Base-by-base conservation (phyloP, 2,113 vertebrate species). In the Carollia perspicillata region DNA sequence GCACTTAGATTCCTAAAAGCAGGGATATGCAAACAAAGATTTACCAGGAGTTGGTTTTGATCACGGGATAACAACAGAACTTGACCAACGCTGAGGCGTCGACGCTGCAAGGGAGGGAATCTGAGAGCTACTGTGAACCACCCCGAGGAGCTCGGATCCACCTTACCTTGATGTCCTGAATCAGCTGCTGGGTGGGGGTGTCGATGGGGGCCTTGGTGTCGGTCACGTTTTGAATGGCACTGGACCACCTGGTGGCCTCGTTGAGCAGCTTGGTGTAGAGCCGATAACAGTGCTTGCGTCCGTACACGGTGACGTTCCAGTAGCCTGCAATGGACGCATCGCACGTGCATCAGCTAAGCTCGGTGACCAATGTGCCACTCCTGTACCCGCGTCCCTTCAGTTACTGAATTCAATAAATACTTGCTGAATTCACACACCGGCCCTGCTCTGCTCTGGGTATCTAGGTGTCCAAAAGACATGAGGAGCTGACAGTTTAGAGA, bases 171-270 rank as follows among this genome's bases (percentile, higher is more conserved):
- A 99, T 99, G 97, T 99, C 99, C 86, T 99, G 99, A 97, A 99
- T 99, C 49, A 99, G 99, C 77, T 99, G 99, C 98, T 99, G 99
- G 1, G 99, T 99, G 44, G 99, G 99, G 13, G 99, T 99, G 95
- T 99, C 99, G 0, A 99, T 99, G 0, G 99, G 99, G 0, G 99
- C 99, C 97, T 99, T 99, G 97, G 98, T 98, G 96, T 99, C 99
- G 0, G 99, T 99, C 97, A 99, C 99, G 0, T 99, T 99, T 97
- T 99, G 99, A 93, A 99, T 97, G 94, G 99, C 99, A 63, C 98
- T 99, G 93, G 99, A 98, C 99, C 99, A 99, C 66, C 99, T 98
- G 0, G 98, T 99, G 0, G 99, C 99, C 98, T 99, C 99, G 0
- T 99, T 99, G 96, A 99, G 99, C 94, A 99, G 96, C 95, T 99